Conservation (phyloP, 1,140 invertebrate species). For the Camponotus vicinus region DNA sequence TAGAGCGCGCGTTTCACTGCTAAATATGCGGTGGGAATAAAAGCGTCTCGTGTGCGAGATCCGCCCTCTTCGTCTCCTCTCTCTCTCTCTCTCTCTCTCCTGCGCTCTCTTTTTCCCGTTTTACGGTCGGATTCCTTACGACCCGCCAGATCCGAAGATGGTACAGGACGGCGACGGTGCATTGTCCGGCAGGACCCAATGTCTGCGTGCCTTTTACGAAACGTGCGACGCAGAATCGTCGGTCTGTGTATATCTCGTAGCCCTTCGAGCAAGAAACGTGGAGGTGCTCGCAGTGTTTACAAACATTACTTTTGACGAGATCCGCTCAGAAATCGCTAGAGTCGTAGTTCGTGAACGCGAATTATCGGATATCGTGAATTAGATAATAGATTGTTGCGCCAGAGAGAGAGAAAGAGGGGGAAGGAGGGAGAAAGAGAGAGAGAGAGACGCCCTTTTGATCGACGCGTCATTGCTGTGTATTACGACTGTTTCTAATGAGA, state of each 20-base stretch:
- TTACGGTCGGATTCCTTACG: slow-evolving; percentile 36
- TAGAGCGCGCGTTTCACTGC: not conserved
- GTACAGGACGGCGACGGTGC: not conserved
- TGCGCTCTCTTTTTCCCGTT: not conserved
- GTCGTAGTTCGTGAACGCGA: not conserved
- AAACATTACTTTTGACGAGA: slow-evolving; percentile 26
- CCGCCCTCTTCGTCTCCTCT: slow-evolving; percentile 34
- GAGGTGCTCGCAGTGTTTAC: slow-evolving; percentile 28
- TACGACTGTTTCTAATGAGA: not conserved
- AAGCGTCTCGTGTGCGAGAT: slow-evolving; percentile 10
- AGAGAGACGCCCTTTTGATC: no score
- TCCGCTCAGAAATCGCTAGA: no score
- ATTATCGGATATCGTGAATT: not conserved
- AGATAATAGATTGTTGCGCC: no score
- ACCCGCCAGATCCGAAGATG: slow-evolving; percentile 35
- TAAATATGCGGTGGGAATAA: not conserved
- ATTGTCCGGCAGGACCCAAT: not conserved
- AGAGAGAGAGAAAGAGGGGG: no score
- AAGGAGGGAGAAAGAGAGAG: no score
- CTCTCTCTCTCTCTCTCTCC: not conserved
- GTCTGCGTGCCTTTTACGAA: not conserved
- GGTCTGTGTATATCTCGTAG: not conserved
- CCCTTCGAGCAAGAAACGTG: slow-evolving; percentile 2
- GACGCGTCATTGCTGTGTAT: not conserved
- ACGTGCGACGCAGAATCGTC: slow-evolving; percentile 43